These are phyloP conservation scores for Bedellia somnulentella DNA, from an alignment of 2,888 invertebrate genomes.

Conservation along the genomic window DNA sequence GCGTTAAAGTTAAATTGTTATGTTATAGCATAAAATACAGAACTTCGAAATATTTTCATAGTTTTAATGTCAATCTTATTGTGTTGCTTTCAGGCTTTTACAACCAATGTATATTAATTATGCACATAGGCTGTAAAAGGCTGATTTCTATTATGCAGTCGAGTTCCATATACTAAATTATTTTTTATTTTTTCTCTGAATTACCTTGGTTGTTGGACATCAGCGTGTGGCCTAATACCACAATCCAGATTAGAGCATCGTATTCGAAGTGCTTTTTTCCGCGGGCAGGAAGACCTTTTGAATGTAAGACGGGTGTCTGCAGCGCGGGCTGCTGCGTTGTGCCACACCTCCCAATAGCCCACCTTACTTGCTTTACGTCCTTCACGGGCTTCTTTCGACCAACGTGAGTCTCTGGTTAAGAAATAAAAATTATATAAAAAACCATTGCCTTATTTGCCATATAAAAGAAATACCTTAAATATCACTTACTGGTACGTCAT, in stretches of 20 bases:
- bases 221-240: slow-evolving; percentile 68
- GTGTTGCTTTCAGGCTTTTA: too few relatives aligned
- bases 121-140: too few relatives aligned
- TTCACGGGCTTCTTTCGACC: slow-evolving; percentile 43
- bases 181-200: too few relatives aligned
- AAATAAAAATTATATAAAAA: slow-evolving; percentile 3
- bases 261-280: slow-evolving; percentile 66
- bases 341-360: slow-evolving; percentile 65
- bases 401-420: slow-evolving; percentile 30
- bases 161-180: too few relatives aligned
- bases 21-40: too few relatives aligned
- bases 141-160: too few relatives aligned
- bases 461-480: neutral
- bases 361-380: slow-evolving; percentile 29
- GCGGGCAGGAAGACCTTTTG: slow-evolving; percentile 63
- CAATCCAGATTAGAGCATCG: slow-evolving; percentile 71
- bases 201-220: slow-evolving; percentile 71
- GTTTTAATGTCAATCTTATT: too few relatives aligned
- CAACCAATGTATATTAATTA: too few relatives aligned
- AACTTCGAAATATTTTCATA: too few relatives aligned
- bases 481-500: slow-evolving; percentile 75
- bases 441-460: neutral
- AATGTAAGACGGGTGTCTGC: slow-evolving; percentile 67
- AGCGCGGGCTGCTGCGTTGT: slow-evolving; percentile 49
- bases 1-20: too few relatives aligned